A percentile compares a stretch with the other conserved stretches of the same genome.
Evolutionary conservation across 2,888 invertebrate species (phyloP).

Genomic region (Euphydryas editha): DNA sequence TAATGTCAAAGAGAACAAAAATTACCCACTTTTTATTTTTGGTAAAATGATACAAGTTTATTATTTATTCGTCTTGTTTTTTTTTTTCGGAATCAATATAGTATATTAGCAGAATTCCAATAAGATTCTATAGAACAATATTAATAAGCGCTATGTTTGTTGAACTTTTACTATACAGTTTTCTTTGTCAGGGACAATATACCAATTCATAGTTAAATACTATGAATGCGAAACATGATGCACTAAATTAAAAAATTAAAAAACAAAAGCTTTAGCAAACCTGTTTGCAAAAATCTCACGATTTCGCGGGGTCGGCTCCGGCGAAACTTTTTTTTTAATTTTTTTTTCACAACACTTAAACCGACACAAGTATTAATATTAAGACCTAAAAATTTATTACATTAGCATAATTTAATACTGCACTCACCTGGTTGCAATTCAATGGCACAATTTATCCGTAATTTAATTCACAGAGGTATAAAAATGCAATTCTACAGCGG

Average conservation of each 20-base stretch:
- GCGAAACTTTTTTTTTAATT: conserved; percentile 51
- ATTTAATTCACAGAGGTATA: conserved; percentile 54
- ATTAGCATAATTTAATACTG: conserved; percentile 37
- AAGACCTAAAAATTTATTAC: conserved; percentile 21
- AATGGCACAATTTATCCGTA: conserved; percentile 51
- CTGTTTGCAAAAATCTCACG: conserved; percentile 67
- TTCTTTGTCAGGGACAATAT: conserved; percentile 7
- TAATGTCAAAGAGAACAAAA: background rate
- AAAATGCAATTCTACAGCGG: conserved; percentile 56
- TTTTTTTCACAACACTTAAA: conserved; percentile 30
- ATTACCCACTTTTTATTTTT: background rate
- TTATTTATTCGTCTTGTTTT: background rate
- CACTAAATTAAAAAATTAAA: conserved; percentile 56
- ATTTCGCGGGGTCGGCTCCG: conserved; percentile 59
- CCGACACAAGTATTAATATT: conserved; percentile 22
- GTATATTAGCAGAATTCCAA: background rate
- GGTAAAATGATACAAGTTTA: background rate
- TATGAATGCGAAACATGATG: conserved; percentile 40
- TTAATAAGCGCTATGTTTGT: background rate
- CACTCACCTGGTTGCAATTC: conserved; percentile 53
- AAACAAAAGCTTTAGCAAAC: conserved; percentile 58
- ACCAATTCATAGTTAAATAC: conserved; percentile 12
- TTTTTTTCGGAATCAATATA: background rate
- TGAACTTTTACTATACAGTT: background rate
- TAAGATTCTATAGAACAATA: background rate